phyloP scores from a whole-genome alignment of 2,113 vertebrate genomes.

The Solea solea region DNA sequence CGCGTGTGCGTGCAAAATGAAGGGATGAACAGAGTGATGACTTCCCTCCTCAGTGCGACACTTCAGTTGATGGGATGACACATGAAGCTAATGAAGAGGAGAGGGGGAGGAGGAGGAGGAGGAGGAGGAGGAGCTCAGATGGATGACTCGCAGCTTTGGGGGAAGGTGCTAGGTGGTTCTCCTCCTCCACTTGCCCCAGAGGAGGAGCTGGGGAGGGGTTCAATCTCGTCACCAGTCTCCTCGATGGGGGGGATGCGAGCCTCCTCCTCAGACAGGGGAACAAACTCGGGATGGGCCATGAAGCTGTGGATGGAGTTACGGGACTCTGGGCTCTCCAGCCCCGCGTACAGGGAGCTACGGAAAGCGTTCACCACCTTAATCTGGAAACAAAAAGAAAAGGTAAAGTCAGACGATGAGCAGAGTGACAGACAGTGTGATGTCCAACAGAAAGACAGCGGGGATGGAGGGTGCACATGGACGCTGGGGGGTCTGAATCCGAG shows the following conservation, averaged over 20 bases:
- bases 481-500: not conserved
- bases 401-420: not conserved
- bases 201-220: constrained; percentile 68
- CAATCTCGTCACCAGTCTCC: constrained; percentile 83
- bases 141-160: constrained; percentile 83
- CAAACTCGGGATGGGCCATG: constrained; percentile 95
- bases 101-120: constrained; percentile 25
- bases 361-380: constrained; percentile 99
- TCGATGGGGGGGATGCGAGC: constrained; percentile 81
- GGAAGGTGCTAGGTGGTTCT: constrained; percentile 67
- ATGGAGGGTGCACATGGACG: constrained; percentile 29
- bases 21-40: constrained; percentile 40
- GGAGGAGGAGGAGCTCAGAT: constrained; percentile 45
- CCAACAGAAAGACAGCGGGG: constrained; percentile 15
- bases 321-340: constrained; percentile 90
- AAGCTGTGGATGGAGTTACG: constrained; percentile 97
- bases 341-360: constrained; percentile 92
- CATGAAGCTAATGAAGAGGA: constrained; percentile 40
- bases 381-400: constrained; percentile 70
- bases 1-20: constrained; percentile 38
- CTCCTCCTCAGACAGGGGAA: constrained; percentile 87
- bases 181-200: constrained; percentile 45
- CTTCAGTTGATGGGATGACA: constrained; percentile 56
- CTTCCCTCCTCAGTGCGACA: constrained; percentile 54
- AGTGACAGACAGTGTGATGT: not conserved